Base-by-base conservation (phyloP, 2,113 vertebrate genomes). In the Hippocampus guttulatus region DNA sequence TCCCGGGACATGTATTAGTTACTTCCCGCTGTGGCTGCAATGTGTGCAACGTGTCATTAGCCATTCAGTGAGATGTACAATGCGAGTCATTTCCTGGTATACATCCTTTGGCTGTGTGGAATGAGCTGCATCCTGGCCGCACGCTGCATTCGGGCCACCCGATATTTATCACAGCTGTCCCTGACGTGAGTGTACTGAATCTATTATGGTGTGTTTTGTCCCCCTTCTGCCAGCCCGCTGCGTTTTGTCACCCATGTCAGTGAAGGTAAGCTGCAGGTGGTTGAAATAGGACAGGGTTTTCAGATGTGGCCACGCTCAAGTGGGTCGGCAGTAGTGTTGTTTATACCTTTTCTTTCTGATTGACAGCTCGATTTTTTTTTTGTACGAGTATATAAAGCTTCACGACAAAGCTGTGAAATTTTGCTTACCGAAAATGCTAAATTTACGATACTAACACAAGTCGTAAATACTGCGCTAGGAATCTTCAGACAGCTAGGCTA, bases 241-340 rank as follows among this genome's bases (percentile, higher is more conserved):
- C 69, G 68, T 78, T 78, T 75, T 76, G 64, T 76, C 75, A 74
- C 49, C 73, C 66, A 67, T 68, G 52, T 78, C 73, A 65, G 69
- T 68, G 62, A 61, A 45, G 49, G 57, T 71, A 52, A 71, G 73
- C 64, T 14, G 45, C 40, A 15, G 16, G 75, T 69, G 67, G 74
- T 76, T 67, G 67, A 71, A 78, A 80, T 66, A 51, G 64, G 69
- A 74, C 55, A 67, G 18, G 71, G 63, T 65, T 80, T 73, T 75
- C 18, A 75, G 70, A 69, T 73, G 49, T 58, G 67, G 67, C 78
- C 73, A 54, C 75, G 70, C 73, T 33, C 6, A 62, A 67, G 38
- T 16, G 14, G 69, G 51, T 57, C 54, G 47, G 11, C 0, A 38
- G 20, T 16, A 66, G 57, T n/a, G 67, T 43, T 73, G 81, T 62